Base-by-base conservation (phyloP, 2,888 invertebrate genomes). In the Pyralis farinalis region DNA sequence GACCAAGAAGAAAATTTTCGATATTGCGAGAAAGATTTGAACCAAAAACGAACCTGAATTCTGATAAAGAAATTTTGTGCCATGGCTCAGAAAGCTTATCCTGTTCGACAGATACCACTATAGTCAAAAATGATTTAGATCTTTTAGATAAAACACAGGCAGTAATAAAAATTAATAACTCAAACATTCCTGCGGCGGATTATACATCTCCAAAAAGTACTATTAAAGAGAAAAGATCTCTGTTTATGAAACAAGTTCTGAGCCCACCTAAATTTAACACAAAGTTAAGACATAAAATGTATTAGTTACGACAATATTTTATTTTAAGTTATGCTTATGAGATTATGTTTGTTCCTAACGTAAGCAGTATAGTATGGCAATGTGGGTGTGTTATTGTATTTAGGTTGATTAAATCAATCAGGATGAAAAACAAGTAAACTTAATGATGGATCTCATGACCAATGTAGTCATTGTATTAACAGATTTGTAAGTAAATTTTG, bases 11-110 rank as follows among this genome's bases (percentile, higher is more conserved):
- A 50, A 92, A 91, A 61, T 91, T 91, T 69, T 91, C 91, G 2
- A 79, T 91, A 42, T 61, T 92, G 10, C 79, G 91, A 53, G 92
- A 92, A 55, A 85, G 83, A 46, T 91, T 92, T 66, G 92, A 92
- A 65, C 89, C 90, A 12, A 85, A 83, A 61, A 42, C 59, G 21
- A 77, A 77, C 44, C 63, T 78, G 34, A 71, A 81, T 61, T 85
- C 85, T 0, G 88, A 90, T 51, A 86, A 87, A 69, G 89, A 88
- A 73, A 73, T 78, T 31, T 61, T 90, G 40, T 89, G 78, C 51
- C 72, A 75, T 42, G 75, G 75, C 40, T 67, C 77, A 35, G 84
- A 85, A 48, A 81, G 66, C 52, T 63, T 61, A 38, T 62, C 68
- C 29, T 68, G 63, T 41, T 58, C 64, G 35, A 49, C 57, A 21